Base-by-base conservation (phyloP, 1,140 invertebrate species). In the Drosophila takahashii region DNA sequence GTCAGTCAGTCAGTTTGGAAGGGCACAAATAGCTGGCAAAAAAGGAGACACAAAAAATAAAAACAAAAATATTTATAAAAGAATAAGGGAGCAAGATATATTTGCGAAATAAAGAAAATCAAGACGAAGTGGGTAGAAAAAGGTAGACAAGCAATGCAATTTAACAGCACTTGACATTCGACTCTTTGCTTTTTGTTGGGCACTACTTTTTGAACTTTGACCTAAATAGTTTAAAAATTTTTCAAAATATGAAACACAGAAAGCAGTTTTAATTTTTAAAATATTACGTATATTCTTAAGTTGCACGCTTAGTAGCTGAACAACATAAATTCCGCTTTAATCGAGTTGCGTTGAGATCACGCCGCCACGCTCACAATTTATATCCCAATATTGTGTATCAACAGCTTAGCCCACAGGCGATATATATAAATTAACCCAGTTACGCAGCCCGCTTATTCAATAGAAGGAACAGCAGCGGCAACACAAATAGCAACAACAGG, bases 391-490 rank as follows among this genome's bases (percentile, higher is more conserved):
- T 74, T 64, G 58, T 66, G 44, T 75, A 70, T 70, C 66, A 70
- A 70, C 66, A 70, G 66, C 66, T 70, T 70, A 70, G 66, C 47
- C 45, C 71, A 45, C 52, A 45, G 65, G 52, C 71, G 60, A 69
- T 80, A 61, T 76, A 58, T 77, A 62, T 80, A 65, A 80, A 64
- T 84, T 85, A 81, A 70, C 78, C 62, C 50, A 70, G 78, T 85
- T 85, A 77, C 73, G 73, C 27, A 81, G 62, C 34, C 45, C 52
- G 67, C 74, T 87, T 75, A 81, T 85, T 87, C 65, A 87, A 81
- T 81, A 69, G 62, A 77, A 60, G 37, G 27, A 75, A 29, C 54
- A 57, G 59, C 57, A 52, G 15, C 36, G 59, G 39, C 47, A 62
- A 61, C 59, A 80, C 79, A 48, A 80, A 51, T 39, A 79, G 45